Evolutionary conservation across 2,113 vertebrate species (phyloP), one percentile per base, ranked within the genome.

Genomic region (Illadopsis cleaveri): DNA sequence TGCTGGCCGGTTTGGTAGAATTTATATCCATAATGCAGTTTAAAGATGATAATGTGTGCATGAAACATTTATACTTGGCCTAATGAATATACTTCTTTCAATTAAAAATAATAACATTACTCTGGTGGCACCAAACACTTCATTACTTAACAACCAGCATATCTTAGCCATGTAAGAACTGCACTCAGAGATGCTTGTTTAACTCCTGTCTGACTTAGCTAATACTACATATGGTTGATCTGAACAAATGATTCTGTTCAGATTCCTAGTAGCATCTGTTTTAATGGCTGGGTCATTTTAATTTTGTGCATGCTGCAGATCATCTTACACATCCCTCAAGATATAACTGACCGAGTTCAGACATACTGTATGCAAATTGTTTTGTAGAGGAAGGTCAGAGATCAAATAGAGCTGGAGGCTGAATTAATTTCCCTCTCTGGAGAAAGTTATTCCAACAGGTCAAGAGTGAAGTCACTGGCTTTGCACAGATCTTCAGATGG

Each of bases 371-470:
- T 86, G 42, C 73, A 72, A 89, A 83, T 80, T 3, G 11, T 57
- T 76, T 73, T 51, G 31, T 51, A 60, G 48, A 77, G 70, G 31
- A 92, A 91, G 78, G 60, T 75, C 71, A 84, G 69, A 64, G 81
- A 68, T 88, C 54, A 76, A 76, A 93, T 2, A 13, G 81, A 89
- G 51, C 37, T 68, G 40, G 35, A 86, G 33, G 57, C 75, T 76
- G 68, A 91, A 71, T 95, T 92, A 48, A 86, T 96, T 94, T 94
- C 35, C 27, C 5, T 75, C 42, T 45, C 61, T 87, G 35, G 47
- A 93, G 54, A 65, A 78, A 62, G 57, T 76, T 14, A n/a, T 66
- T 89, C 25, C 4, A 78, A 44, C 8, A 65, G 71, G 42, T 95
- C 64, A 90, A 68, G 61, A 86, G 53, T 64, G 35, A 70, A 95